Evolutionary conservation across 2,113 vertebrate species (phyloP).

Genomic region (Protobothrops flavoviridis): DNA sequence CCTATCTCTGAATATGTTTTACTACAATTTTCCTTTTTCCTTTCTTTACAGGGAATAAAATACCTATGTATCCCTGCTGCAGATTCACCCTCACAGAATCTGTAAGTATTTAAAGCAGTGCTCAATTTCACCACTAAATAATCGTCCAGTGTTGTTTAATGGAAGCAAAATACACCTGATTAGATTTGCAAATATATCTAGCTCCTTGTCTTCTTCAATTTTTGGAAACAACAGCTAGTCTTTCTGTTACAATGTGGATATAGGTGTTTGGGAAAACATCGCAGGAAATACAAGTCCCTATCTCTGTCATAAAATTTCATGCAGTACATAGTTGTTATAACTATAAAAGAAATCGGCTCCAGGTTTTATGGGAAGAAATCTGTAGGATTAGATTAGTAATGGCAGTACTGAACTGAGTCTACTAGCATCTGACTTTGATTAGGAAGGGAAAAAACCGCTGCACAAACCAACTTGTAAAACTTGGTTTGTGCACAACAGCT

Average conservation of each 20-base stretch:
- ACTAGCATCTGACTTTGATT: neutral
- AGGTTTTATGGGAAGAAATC: neutral
- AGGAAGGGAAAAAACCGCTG: neutral
- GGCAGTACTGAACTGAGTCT: neutral
- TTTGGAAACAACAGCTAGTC: neutral
- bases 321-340: neutral
- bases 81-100: conserved; percentile 87
- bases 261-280: neutral
- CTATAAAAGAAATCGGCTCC: neutral
- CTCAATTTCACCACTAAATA: neutral
- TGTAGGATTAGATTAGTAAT: neutral
- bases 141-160: neutral
- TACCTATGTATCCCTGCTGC: conserved; percentile 92
- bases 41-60: conserved; percentile 85
- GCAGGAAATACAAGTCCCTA: neutral
- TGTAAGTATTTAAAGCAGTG: conserved; percentile 76
- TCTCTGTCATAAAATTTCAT: neutral
- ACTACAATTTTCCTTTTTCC: conserved; percentile 21
- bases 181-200: neutral
- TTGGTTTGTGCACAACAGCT: neutral
- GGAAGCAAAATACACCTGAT: neutral
- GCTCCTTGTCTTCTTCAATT: neutral
- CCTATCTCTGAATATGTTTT: neutral
- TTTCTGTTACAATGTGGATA: neutral
- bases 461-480: neutral